Evolutionary conservation across 2,113 vertebrate genomes (phyloP).

Genomic region (Neolamprologus devosi): DNA sequence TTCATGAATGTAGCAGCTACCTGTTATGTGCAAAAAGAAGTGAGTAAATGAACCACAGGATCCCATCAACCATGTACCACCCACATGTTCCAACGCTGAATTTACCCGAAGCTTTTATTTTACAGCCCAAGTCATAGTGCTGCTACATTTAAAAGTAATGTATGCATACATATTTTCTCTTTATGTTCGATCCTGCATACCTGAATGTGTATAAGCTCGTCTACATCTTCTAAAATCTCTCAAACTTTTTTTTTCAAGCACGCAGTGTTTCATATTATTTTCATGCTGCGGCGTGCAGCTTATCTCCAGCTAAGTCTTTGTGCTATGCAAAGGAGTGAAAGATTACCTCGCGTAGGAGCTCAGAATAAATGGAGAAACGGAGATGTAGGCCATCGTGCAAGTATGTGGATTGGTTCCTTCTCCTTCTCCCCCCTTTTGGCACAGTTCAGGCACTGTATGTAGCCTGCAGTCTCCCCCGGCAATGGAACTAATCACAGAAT

Average conservation of each 20-base stretch:
- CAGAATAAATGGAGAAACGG: background rate
- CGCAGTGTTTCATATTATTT: background rate
- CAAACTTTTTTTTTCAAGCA: background rate
- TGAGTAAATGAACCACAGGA: background rate
- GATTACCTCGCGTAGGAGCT: background rate
- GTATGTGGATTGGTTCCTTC: background rate
- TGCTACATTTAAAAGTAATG: background rate
- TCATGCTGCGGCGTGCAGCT: background rate
- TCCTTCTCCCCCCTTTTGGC: background rate
- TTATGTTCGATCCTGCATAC: background rate
- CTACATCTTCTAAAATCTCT: background rate
- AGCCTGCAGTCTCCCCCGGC: background rate
- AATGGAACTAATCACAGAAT: background rate
- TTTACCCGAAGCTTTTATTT: background rate
- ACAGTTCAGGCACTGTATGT: background rate
- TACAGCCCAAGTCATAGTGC: background rate
- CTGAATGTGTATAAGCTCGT: background rate
- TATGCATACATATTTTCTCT: background rate
- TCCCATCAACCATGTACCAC: background rate
- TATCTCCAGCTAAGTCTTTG: slow-evolving; percentile 19
- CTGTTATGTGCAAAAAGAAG: background rate
- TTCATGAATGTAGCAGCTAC: background rate
- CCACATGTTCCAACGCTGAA: background rate
- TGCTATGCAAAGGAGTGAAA: slow-evolving; percentile 36
- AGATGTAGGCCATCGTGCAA: background rate